Percentiles rank a stretch among this genome's conserved stretches.
These are phyloP conservation scores for Eupithecia subumbrata DNA, from an alignment of 2,888 invertebrate species.

Conservation along the genomic window DNA sequence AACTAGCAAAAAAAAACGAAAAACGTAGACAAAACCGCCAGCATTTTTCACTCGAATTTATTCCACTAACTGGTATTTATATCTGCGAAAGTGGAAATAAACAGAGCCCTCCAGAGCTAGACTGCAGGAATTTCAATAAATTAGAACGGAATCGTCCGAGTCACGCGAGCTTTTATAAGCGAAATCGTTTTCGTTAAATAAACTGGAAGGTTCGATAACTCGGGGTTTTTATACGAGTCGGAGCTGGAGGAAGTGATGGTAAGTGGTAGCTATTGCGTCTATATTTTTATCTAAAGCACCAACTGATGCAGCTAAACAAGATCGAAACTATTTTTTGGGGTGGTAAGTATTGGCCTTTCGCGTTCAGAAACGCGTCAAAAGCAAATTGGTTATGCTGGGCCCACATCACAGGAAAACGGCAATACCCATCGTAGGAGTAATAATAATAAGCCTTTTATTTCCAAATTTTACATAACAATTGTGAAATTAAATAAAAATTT, in stretches of 20 bases:
- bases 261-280: background rate
- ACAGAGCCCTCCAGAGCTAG: constrained; percentile 43
- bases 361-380: too few relatives aligned
- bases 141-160: constrained; percentile 38
- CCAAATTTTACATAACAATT: too few relatives aligned
- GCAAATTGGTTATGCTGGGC: too few relatives aligned
- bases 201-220: constrained; percentile 30
- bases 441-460: too few relatives aligned
- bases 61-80: constrained; percentile 32
- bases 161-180: constrained; percentile 45
- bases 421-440: too few relatives aligned
- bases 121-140: constrained; percentile 46
- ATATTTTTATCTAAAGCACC: background rate
- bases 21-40: constrained; percentile 20
- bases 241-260: background rate
- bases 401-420: too few relatives aligned
- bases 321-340: too few relatives aligned
- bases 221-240: background rate
- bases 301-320: background rate
- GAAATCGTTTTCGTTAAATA: constrained; percentile 40
- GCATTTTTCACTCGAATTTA: constrained; percentile 31
- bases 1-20: background rate
- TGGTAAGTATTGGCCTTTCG: too few relatives aligned
- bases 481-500: too few relatives aligned
- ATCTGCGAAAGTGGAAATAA: constrained; percentile 36